Percentiles rank a stretch among this genome's conserved stretches.
Evolutionary conservation across 2,888 invertebrate genomes (phyloP).

Genomic region (Hypena proboscidalis): DNA sequence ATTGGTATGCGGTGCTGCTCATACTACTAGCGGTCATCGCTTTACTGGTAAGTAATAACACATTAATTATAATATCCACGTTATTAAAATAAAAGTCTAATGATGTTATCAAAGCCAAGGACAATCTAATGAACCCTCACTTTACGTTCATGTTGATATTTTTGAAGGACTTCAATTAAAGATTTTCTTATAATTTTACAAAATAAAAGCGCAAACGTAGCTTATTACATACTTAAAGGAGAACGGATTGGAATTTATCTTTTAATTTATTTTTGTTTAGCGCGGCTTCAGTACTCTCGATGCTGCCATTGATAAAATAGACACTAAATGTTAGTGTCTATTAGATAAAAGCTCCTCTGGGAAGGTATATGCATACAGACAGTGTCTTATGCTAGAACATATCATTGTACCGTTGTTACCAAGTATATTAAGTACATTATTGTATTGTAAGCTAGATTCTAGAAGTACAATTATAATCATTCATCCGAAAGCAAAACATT

Average conservation of each 20-base stretch:
- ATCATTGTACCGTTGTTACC: no score
- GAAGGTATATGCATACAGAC: slow-evolving; percentile 41
- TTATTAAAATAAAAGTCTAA: neutral
- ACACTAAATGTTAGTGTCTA: slow-evolving; percentile 53
- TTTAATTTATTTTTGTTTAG: slow-evolving; percentile 53
- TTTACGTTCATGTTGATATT: no score
- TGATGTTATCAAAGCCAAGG: no score
- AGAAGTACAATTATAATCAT: no score
- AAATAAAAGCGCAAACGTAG: no score
- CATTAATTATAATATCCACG: neutral
- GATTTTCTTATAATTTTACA: no score
- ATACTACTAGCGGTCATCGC: slow-evolving; percentile 90
- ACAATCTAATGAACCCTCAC: no score
- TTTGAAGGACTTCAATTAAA: no score
- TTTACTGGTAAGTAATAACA: slow-evolving; percentile 89
- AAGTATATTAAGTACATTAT: no score
- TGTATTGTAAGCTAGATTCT: neutral
- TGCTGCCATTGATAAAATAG: slow-evolving; percentile 58
- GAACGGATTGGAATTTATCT: neutral
- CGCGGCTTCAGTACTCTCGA: slow-evolving; percentile 63
- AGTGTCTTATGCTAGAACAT: slow-evolving; percentile 6
- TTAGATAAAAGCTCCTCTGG: slow-evolving; percentile 40
- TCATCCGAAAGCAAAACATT: no score
- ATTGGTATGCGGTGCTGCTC: slow-evolving; percentile 96
- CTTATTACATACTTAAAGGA: no score